Conservation (phyloP, 2,797 vertebrate species). For the Scomberomorus guttatus region DNA sequence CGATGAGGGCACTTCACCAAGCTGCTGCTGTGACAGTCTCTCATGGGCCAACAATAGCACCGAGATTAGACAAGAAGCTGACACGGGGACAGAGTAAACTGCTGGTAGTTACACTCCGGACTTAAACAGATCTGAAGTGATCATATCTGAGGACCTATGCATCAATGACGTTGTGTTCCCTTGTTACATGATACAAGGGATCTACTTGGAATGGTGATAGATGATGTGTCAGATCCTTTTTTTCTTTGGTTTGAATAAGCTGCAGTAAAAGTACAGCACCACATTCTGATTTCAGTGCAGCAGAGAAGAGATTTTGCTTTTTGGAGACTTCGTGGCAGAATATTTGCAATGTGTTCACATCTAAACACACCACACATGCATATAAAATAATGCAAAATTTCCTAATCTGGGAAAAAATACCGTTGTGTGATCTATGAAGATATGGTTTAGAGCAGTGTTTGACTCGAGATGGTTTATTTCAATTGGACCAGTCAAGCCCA, state of each 20-base stretch:
- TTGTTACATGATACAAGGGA: slow-evolving; percentile 19
- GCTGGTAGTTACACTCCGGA: slow-evolving; percentile 22
- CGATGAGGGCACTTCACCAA: slow-evolving; percentile 75
- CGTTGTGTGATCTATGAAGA: slow-evolving; percentile 15
- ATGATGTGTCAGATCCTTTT: background rate
- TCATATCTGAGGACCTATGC: slow-evolving; percentile 29
- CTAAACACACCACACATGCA: background rate
- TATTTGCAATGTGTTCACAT: slow-evolving; percentile 8
- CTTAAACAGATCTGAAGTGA: slow-evolving; percentile 39
- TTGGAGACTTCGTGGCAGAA: background rate
- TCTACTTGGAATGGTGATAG: slow-evolving; percentile 3
- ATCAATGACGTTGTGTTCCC: slow-evolving; percentile 22
- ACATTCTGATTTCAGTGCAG: slow-evolving; percentile 14
- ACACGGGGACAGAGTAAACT: slow-evolving; percentile 42
- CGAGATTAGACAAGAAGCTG: slow-evolving; percentile 75
- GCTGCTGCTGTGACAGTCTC: slow-evolving; percentile 70
- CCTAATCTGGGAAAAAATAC: background rate
- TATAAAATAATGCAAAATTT: slow-evolving; percentile 5
- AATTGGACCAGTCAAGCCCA: slow-evolving; percentile 22
- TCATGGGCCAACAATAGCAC: slow-evolving; percentile 74
- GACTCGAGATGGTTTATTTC: slow-evolving; percentile 41
- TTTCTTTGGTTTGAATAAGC: background rate
- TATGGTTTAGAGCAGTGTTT: slow-evolving; percentile 27
- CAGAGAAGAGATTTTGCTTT: background rate
- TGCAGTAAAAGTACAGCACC: background rate